These are phyloP conservation scores for Anticlea derivata DNA, from an alignment of 2,888 invertebrate species.

Conservation along the genomic window DNA sequence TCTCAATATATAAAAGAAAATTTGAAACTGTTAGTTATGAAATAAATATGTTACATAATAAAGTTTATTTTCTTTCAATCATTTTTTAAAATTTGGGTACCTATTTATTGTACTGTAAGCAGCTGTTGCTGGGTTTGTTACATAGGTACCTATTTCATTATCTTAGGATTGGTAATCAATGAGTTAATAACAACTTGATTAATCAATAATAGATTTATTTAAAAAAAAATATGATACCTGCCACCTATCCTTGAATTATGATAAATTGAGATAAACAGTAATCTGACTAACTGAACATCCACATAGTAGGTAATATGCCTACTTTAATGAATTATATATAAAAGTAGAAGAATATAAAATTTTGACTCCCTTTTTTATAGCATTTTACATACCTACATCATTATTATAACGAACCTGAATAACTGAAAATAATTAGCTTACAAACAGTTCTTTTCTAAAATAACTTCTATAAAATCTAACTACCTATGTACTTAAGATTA, in stretches of 20 bases:
- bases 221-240: constrained; percentile 7
- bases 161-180: no score
- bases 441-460: constrained; percentile 5
- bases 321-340: no score
- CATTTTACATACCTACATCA: not conserved
- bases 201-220: constrained; percentile 13
- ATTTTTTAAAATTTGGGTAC: not conserved
- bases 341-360: no score
- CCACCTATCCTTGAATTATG: constrained; percentile 4
- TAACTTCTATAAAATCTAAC: constrained; percentile 17
- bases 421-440: constrained; percentile 5
- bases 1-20: not conserved
- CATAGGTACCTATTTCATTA: no score
- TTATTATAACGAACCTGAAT: not conserved
- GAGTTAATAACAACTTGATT: not conserved
- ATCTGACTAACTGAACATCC: not conserved
- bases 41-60: constrained; percentile 35
- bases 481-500: constrained; percentile 15
- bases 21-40: constrained; percentile 62
- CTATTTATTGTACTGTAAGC: no score
- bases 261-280: constrained; percentile 1
- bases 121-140: no score
- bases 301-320: no score
- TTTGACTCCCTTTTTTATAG: not conserved
- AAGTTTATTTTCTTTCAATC: constrained; percentile 5